Evolutionary conservation across 2,797 vertebrate genomes (phyloP).

Genomic region (Dermochelys coriacea): DNA sequence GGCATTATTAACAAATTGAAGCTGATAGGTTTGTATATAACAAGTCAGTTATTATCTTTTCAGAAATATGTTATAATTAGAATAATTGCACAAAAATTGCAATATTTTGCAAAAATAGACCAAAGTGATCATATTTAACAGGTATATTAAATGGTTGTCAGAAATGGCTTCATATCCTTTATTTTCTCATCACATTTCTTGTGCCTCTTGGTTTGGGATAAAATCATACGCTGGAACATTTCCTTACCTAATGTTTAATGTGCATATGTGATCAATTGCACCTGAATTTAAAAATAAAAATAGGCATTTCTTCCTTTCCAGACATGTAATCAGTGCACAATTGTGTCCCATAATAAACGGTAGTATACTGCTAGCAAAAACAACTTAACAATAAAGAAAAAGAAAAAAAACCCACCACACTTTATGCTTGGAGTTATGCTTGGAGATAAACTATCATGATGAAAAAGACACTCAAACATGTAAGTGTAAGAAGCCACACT

Average conservation of each 20-base stretch:
- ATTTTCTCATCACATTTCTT: not conserved
- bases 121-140: not conserved
- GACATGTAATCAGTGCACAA: not conserved
- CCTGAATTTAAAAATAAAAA: constrained; percentile 7
- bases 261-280: not conserved
- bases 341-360: not conserved
- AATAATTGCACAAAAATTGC: not conserved
- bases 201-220: not conserved
- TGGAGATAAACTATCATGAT: constrained; percentile 56
- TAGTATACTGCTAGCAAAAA: not conserved
- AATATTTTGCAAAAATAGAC: not conserved
- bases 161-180: not conserved
- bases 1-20: not conserved
- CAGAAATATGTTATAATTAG: not conserved
- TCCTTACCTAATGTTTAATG: not conserved
- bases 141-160: not conserved
- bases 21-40: not conserved
- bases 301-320: not conserved
- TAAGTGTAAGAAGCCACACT: constrained; percentile 73
- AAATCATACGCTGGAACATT: not conserved
- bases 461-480: constrained; percentile 51
- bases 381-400: not conserved
- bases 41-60: not conserved
- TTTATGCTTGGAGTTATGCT: no score
- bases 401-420: not conserved